Evolutionary conservation across 2,797 vertebrate species (phyloP).

Genomic region (Kryptolebias ocellatus): DNA sequence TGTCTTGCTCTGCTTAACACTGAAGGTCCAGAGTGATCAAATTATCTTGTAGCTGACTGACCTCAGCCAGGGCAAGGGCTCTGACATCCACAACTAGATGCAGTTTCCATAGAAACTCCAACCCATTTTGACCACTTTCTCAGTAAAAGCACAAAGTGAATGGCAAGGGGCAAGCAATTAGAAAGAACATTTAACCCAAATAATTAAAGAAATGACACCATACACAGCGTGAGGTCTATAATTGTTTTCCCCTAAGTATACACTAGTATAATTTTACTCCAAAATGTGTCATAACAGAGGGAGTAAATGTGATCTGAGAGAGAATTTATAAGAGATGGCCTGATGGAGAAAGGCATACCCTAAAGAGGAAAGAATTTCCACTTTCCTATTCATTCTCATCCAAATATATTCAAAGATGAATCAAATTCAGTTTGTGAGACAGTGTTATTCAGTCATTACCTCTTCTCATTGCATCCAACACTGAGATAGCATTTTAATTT

Average conservation of each 20-base stretch:
- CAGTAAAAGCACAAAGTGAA: conserved; percentile 51
- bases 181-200: conserved; percentile 14
- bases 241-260: conserved; percentile 8
- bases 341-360: neutral
- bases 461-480: conserved; percentile 15
- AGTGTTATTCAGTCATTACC: conserved; percentile 8
- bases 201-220: conserved; percentile 25
- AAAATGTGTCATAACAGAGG: conserved; percentile 1
- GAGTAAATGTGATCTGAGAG: conserved; percentile 18
- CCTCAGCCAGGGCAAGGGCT: conserved; percentile 48
- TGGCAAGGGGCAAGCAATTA: conserved; percentile 3
- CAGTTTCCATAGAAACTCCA: conserved; percentile 73
- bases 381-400: neutral
- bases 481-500: conserved; percentile 10
- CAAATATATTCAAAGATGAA: conserved; percentile 14
- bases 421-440: conserved; percentile 1
- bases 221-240: neutral
- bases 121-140: conserved; percentile 37
- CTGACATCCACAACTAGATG: conserved; percentile 47
- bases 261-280: conserved; percentile 7
- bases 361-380: conserved; percentile 5
- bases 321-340: neutral
- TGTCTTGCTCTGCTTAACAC: conserved; percentile 13
- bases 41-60: conserved; percentile 47
- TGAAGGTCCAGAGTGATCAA: conserved; percentile 38